phyloP scores from a whole-genome alignment of 2,888 invertebrate species.

The Lypha dubia region DNA sequence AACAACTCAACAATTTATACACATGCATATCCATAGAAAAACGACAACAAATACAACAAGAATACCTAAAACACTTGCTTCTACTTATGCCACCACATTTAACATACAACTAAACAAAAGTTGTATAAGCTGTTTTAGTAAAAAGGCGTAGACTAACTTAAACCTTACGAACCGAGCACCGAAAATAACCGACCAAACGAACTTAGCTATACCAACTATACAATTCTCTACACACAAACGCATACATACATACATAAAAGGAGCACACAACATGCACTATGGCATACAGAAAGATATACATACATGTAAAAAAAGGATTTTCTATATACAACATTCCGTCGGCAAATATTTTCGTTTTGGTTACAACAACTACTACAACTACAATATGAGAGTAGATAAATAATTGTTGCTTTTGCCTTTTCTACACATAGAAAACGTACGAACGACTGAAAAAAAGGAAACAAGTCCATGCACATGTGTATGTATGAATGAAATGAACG shows the following conservation, averaged over 20 bases:
- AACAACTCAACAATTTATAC: conserved; percentile 43
- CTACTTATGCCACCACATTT: conserved; percentile 59
- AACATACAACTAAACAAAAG: conserved; percentile 64
- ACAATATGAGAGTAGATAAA: conserved; percentile 27
- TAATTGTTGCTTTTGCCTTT: conserved; percentile 53
- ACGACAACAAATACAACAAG: conserved; percentile 25
- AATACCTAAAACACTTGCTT: conserved; percentile 70
- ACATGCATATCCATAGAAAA: conserved; percentile 24
- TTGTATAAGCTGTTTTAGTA: conserved; percentile 70
- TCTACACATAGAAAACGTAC: conserved; percentile 58
- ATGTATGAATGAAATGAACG: conserved; percentile 62
- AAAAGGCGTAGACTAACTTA: conserved; percentile 76
- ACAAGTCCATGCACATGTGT: conserved; percentile 51
- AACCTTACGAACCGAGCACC: conserved; percentile 74
- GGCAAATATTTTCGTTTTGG: conserved; percentile 75
- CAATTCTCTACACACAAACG: conserved; percentile 51
- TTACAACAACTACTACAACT: conserved; percentile 56
- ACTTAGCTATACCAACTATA: conserved; percentile 67
- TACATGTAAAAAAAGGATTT: conserved; percentile 71
- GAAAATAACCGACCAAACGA: conserved; percentile 72
- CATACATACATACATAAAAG: conserved; percentile 71
- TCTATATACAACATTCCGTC: conserved; percentile 74
- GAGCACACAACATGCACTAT: conserved; percentile 37
- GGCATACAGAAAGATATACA: too few relatives aligned
- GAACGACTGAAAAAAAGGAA: conserved; percentile 64